These are phyloP conservation scores for Poecilia wingei DNA, from an alignment of 2,797 vertebrate species.

Conservation along the genomic window DNA sequence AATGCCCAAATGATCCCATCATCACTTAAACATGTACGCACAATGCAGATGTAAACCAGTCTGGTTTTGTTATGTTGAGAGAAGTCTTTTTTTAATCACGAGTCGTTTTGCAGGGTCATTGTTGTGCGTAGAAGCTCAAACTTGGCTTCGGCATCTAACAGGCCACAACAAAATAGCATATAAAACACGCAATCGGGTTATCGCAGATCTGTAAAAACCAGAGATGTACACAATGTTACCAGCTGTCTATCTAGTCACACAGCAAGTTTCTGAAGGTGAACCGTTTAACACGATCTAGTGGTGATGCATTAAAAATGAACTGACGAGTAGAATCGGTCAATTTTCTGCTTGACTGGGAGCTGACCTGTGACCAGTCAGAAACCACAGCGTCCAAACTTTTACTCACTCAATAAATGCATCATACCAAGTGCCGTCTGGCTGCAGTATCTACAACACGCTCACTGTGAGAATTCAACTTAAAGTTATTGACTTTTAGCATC, in stretches of 20 bases:
- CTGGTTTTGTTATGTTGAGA: not conserved
- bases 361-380: not conserved
- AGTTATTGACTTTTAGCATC: not conserved
- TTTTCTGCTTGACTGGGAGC: not conserved
- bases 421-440: not conserved
- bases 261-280: not conserved
- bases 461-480: not conserved
- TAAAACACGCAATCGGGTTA: not conserved
- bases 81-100: not conserved
- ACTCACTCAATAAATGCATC: not conserved
- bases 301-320: not conserved
- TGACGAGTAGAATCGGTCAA: not conserved
- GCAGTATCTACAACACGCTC: not conserved
- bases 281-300: not conserved
- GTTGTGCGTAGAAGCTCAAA: not conserved
- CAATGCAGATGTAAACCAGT: not conserved
- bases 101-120: not conserved
- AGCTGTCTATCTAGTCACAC: not conserved
- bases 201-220: not conserved
- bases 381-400: not conserved
- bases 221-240: not conserved
- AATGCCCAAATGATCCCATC: slow-evolving; percentile 1
- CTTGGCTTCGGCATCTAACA: not conserved
- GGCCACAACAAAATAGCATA: not conserved
- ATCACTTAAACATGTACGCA: not conserved